Conservation (phyloP, 2,797 vertebrate genomes). For the Cetoscarus ocellatus region DNA sequence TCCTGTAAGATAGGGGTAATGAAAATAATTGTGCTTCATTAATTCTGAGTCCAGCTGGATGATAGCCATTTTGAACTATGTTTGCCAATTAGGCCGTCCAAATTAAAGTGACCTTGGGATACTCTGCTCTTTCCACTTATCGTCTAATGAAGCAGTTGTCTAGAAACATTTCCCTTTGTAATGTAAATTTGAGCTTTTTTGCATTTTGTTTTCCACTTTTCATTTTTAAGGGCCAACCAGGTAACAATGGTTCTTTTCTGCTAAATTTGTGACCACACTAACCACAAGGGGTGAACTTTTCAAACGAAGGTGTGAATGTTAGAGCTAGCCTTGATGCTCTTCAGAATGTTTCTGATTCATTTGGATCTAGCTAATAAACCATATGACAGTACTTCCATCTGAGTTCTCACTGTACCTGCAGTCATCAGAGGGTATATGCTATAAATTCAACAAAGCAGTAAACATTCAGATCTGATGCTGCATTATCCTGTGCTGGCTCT, state of each 20-base stretch:
- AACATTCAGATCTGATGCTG: slow-evolving; percentile 8
- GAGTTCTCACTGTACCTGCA: slow-evolving; percentile 18
- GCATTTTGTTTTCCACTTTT: slow-evolving; percentile 67
- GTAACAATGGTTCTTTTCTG: slow-evolving; percentile 40
- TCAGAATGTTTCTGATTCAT: slow-evolving; percentile 36
- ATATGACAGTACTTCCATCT: slow-evolving; percentile 37
- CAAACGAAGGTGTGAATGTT: slow-evolving; percentile 52
- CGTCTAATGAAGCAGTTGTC: slow-evolving; percentile 93
- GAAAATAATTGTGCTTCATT: slow-evolving; percentile 99
- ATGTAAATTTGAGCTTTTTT: slow-evolving; percentile 85
- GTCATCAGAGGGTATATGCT: slow-evolving; percentile 35
- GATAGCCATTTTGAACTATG: slow-evolving; percentile 98
- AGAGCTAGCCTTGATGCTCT: slow-evolving; percentile 58
- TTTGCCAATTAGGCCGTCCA: slow-evolving; percentile 98
- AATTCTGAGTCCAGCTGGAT: slow-evolving; percentile 95
- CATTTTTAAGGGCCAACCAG: slow-evolving; percentile 43
- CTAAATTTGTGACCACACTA: slow-evolving; percentile 53
- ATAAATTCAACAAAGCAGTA: slow-evolving; percentile 29
- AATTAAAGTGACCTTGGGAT: slow-evolving; percentile 99
- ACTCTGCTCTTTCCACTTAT: slow-evolving; percentile 89
- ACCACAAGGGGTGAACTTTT: slow-evolving; percentile 47
- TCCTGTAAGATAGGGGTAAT: slow-evolving; percentile 93
- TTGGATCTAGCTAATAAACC: slow-evolving; percentile 41
- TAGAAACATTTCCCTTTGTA: slow-evolving; percentile 87
- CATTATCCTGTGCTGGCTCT: neutral